Evolutionary conservation across 2,113 vertebrate species (phyloP).

Genomic region (Henicopernis longicauda): DNA sequence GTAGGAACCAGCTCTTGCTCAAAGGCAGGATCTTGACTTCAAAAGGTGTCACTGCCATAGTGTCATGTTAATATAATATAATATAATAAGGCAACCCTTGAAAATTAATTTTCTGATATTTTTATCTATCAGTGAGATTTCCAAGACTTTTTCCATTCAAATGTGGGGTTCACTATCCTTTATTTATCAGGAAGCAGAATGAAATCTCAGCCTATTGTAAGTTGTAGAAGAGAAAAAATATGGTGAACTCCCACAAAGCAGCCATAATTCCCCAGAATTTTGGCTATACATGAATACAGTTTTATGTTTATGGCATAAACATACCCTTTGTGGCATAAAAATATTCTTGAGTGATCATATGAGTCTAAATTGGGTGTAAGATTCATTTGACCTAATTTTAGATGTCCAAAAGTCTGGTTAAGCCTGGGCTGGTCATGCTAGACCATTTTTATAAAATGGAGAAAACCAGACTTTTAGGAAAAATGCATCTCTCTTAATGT

Average conservation of each 20-base stretch:
- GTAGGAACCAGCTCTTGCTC: not conserved
- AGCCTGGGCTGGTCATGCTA: not conserved
- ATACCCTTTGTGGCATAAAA: not conserved
- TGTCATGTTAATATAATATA: not conserved
- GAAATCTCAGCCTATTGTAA: not conserved
- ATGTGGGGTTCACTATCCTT: not conserved
- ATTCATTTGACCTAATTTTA: not conserved
- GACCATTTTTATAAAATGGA: not conserved
- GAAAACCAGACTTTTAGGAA: not conserved
- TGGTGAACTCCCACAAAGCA: not conserved
- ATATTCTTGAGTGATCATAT: not conserved
- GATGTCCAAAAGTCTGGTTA: not conserved
- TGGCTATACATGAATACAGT: accelerated
- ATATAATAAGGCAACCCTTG: not conserved
- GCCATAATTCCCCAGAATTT: not conserved
- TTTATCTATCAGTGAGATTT: not conserved
- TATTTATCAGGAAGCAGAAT: not conserved
- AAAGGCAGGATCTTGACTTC: not conserved
- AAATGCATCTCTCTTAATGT: not conserved
- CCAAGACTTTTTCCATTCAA: not conserved
- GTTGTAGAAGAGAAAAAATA: not conserved
- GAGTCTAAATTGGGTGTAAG: not conserved
- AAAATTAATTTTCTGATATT: not conserved
- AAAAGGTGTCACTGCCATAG: not conserved
- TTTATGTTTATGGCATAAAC: not conserved